Evolutionary conservation across 2,797 vertebrate species (phyloP).

Genomic region (Acridotheres tristis): DNA sequence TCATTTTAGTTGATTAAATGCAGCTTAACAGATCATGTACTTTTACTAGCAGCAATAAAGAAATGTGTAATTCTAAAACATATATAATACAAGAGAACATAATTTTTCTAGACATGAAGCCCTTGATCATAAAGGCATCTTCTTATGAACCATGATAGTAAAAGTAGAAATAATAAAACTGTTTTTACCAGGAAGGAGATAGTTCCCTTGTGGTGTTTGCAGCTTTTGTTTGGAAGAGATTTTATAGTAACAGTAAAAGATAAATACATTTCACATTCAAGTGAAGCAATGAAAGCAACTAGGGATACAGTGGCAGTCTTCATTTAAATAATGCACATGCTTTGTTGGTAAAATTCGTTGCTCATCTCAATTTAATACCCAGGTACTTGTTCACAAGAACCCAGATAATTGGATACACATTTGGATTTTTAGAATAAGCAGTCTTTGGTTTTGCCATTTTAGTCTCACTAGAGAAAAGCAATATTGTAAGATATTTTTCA

Average conservation of each 20-base stretch:
- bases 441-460: background rate
- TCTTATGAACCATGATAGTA: background rate
- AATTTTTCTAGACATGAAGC: background rate
- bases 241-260: slow-evolving; percentile 48
- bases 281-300: background rate
- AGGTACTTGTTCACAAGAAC: background rate
- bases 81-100: background rate
- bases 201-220: background rate
- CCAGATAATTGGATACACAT: background rate
- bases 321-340: slow-evolving; percentile 10
- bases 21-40: slow-evolving; percentile 4
- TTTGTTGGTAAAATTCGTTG: background rate
- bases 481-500: background rate
- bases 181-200: slow-evolving; percentile 7
- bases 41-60: slow-evolving; percentile 36
- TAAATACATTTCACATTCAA: slow-evolving; percentile 26
- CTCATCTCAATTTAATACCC: background rate
- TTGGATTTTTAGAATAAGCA: background rate
- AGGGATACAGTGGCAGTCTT: background rate
- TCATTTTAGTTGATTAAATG: slow-evolving; percentile 1
- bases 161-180: slow-evolving; percentile 25
- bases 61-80: background rate
- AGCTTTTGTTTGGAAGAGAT: background rate
- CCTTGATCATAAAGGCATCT: background rate
- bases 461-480: background rate